Base-by-base conservation (phyloP, 2,797 vertebrate genomes). In the Darevskia mixta region DNA sequence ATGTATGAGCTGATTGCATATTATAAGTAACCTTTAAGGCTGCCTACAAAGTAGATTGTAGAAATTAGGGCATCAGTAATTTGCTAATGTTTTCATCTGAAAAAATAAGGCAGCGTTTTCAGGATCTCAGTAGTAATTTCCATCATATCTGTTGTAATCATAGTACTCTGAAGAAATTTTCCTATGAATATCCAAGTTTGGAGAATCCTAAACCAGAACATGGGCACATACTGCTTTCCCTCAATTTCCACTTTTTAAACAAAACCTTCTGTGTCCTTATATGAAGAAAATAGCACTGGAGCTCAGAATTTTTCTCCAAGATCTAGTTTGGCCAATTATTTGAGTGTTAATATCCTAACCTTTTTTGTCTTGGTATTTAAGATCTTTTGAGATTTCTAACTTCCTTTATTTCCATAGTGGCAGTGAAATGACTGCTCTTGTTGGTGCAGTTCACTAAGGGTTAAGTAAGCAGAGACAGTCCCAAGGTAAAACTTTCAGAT, bases 391-490 rank as follows among this genome's bases (percentile, higher is more conserved):
- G 94, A 94, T 93, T 94, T 95, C 95, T 95, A 84, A 95, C 90
- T 94, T 94, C 94, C 95, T 96, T 96, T 96, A 94, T 96, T 94
- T 96, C 95, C 95, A 0, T 94, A 95, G 94, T 93, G 93, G 92
- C 95, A 95, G 90, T 96, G 95, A 96, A 94, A 87, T 94, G 95
- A 93, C 96, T 96, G 95, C 95, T 96, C 77, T 95, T 96, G 95
- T 96, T 96, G 95, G 93, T 96, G 95, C 95, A 96, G 95, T 96
- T 95, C 95, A 93, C 93, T 95, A 92, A 94, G 92, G 95, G 93
- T 95, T 95, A 94, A 95, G 94, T 95, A 93, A 96, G 93, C 93
- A 95, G 95, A 94, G 89, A 94, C 92, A 93, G 95, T 95, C 91
- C 95, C 89, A 93, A 95, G 94, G 95, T 95, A 94, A 95, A 94